phyloP scores from a whole-genome alignment of 2,888 invertebrate genomes.

The Apeira syringaria region DNA sequence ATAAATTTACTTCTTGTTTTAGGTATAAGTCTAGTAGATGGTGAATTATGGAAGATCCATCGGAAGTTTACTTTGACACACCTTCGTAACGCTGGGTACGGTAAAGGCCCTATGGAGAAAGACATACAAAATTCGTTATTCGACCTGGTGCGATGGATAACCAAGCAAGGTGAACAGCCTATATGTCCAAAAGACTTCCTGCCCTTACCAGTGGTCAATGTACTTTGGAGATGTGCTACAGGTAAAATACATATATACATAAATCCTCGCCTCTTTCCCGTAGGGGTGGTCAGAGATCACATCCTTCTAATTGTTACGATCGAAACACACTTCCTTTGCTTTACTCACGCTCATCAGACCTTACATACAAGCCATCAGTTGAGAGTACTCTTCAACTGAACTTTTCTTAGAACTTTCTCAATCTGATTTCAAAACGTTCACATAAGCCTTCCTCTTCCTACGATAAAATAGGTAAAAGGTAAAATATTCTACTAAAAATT shows the following conservation, averaged over 20 bases:
- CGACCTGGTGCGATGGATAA: slow-evolving; percentile 1
- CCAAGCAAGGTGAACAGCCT: neutral
- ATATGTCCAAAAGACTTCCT: slow-evolving; percentile 49
- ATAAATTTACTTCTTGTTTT: slow-evolving; percentile 13
- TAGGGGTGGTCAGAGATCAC: too few relatives aligned
- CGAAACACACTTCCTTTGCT: too few relatives aligned
- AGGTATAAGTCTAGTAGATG: slow-evolving; percentile 85
- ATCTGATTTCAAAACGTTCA: too few relatives aligned
- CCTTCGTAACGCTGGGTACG: slow-evolving; percentile 79
- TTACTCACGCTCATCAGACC: too few relatives aligned
- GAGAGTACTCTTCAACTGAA: neutral
- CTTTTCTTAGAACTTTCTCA: too few relatives aligned
- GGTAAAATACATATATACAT: slow-evolving; percentile 42
- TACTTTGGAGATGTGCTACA: slow-evolving; percentile 85
- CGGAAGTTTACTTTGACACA: slow-evolving; percentile 82
- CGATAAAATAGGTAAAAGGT: too few relatives aligned
- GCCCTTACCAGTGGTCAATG: slow-evolving; percentile 83
- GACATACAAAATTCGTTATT: slow-evolving; percentile 47
- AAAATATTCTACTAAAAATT: too few relatives aligned
- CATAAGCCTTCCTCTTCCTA: too few relatives aligned
- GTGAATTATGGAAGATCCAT: slow-evolving; percentile 80
- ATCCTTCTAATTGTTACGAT: too few relatives aligned
- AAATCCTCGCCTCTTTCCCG: too few relatives aligned
- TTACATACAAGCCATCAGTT: too few relatives aligned
- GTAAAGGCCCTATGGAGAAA: slow-evolving; percentile 74